Evolutionary conservation across 1,140 invertebrate species (phyloP).

Genomic region (Meloidogyne exigua): DNA sequence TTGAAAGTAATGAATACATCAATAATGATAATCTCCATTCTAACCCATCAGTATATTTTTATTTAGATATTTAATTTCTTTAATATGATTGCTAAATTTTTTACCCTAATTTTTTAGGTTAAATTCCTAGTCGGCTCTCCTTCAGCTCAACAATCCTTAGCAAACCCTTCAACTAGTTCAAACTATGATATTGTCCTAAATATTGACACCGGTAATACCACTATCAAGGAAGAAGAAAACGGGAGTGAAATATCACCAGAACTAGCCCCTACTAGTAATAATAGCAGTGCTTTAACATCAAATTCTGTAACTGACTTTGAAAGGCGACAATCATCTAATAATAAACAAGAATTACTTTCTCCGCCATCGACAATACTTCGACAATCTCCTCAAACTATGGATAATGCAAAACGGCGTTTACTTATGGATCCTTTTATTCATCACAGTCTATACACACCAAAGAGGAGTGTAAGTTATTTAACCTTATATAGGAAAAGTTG

Average conservation of each 20-base stretch:
- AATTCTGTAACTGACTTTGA: background rate
- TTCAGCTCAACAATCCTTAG: background rate
- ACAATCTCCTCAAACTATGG: conserved; percentile 10
- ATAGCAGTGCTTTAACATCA: background rate
- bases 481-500: background rate
- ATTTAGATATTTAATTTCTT: background rate
- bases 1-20: background rate
- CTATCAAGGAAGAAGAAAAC: background rate
- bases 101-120: background rate
- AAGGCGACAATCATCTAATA: background rate
- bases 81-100: background rate
- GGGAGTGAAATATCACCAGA: background rate
- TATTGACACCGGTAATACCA: background rate
- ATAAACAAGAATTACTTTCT: conserved; percentile 11
- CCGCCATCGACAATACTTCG: conserved; percentile 1
- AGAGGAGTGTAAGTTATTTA: conserved; percentile 47
- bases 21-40: background rate
- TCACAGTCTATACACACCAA: conserved; percentile 45
- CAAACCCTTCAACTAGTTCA: background rate
- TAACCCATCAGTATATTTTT: background rate
- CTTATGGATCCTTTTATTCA: conserved; percentile 26
- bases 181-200: background rate
- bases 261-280: background rate
- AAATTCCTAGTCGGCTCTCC: conserved; percentile 25
- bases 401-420: conserved; percentile 26